Percentiles rank a stretch among this genome's conserved stretches.
phyloP scores from a whole-genome alignment of 2,113 vertebrate species.

The Nannobrachium achirus region DNA sequence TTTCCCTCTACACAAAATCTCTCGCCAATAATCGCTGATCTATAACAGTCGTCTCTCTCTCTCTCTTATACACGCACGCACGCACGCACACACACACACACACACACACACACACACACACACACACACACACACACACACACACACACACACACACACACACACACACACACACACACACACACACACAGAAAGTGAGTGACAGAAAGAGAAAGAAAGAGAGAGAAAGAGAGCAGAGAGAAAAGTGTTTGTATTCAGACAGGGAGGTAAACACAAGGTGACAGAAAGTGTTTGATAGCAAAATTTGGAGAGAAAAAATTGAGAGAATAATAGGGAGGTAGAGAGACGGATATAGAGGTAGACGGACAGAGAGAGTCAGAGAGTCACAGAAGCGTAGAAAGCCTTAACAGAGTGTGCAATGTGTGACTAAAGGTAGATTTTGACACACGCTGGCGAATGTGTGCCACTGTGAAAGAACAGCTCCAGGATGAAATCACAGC shows the following conservation, averaged over 20 bases:
- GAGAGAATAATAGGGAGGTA: too few relatives aligned
- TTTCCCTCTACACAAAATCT: too few relatives aligned
- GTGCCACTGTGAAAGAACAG: not conserved
- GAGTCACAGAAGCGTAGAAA: not conserved
- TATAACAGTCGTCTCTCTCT: conserved; percentile 5
- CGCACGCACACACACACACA: not conserved
- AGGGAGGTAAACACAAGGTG: too few relatives aligned
- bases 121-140: not conserved
- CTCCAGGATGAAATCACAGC: too few relatives aligned
- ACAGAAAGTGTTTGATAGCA: too few relatives aligned
- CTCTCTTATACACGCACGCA: conserved; percentile 23
- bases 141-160: conserved; percentile 18
- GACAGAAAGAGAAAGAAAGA: too few relatives aligned
- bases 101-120: conserved; percentile 29
- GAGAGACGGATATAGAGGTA: too few relatives aligned
- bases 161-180: conserved; percentile 24
- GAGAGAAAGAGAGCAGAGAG: too few relatives aligned
- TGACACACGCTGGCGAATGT: not conserved
- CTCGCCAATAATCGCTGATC: conserved; percentile 23
- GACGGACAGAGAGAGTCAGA: too few relatives aligned
- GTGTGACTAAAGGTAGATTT: not conserved
- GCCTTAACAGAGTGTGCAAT: conserved; percentile 3
- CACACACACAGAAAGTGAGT: too few relatives aligned
- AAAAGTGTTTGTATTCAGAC: too few relatives aligned
- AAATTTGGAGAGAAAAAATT: too few relatives aligned